Percentiles rank a stretch among this genome's conserved stretches.
phyloP scores from a whole-genome alignment of 2,888 invertebrate genomes.

The Drosophila melanosoma region DNA sequence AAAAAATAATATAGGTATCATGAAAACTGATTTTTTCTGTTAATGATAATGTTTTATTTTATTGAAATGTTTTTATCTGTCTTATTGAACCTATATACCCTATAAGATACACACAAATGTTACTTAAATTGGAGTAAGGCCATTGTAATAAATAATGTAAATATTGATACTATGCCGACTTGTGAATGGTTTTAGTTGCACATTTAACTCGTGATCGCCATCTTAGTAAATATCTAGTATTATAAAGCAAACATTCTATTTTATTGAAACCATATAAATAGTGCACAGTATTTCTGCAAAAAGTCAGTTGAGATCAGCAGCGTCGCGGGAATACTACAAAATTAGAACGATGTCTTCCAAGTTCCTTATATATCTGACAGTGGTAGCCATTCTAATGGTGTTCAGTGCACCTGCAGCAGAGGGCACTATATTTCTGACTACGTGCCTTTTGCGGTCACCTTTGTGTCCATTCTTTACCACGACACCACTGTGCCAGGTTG shows the following conservation, averaged over 20 bases:
- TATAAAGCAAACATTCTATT: neutral
- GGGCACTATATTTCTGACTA: neutral
- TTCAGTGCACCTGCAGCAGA: slow-evolving; percentile 23
- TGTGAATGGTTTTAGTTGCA: slow-evolving; percentile 9
- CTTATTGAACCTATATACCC: neutral
- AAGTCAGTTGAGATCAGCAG: slow-evolving; percentile 2
- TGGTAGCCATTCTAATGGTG: slow-evolving; percentile 24
- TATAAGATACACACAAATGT: neutral
- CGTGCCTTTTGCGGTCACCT: slow-evolving; percentile 26
- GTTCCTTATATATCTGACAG: slow-evolving; percentile 28
- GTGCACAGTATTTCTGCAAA: neutral
- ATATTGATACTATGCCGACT: slow-evolving; percentile 16
- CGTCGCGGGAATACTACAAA: neutral
- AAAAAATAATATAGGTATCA: no score
- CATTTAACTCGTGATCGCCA: slow-evolving; percentile 17
- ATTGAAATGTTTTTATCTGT: neutral
- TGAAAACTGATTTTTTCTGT: no score
- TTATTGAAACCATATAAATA: slow-evolving; percentile 27
- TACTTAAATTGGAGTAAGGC: neutral
- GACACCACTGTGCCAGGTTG: slow-evolving; percentile 3
- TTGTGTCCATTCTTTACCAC: slow-evolving; percentile 22
- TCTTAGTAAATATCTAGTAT: slow-evolving; percentile 15
- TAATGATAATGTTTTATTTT: no score
- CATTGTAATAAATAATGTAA: neutral
- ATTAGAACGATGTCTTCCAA: slow-evolving; percentile 35